A percentile compares a stretch with the other conserved stretches of the same genome.
Evolutionary conservation across 2,113 vertebrate genomes (phyloP).

Genomic region (Lagenorhynchus albirostris): DNA sequence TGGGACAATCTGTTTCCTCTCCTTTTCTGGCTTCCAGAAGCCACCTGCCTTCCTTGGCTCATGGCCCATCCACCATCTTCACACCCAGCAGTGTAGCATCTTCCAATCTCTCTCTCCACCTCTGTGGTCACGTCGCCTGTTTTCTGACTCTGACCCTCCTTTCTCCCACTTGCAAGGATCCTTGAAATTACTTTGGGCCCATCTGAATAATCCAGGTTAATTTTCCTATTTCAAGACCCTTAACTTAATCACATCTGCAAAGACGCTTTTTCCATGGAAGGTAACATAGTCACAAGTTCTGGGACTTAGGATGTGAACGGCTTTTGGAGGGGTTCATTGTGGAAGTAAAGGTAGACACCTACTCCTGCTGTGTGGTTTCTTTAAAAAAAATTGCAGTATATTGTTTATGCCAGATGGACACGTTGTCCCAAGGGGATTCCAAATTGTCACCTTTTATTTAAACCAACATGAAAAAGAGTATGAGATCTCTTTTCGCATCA

Average conservation of each 20-base stretch:
- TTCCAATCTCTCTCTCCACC: background rate
- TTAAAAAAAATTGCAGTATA: background rate
- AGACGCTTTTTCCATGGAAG: background rate
- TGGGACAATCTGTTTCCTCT: background rate
- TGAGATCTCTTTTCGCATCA: background rate
- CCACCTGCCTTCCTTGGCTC: background rate
- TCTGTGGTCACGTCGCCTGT: background rate
- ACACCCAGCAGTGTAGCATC: no score
- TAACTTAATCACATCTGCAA: no score
- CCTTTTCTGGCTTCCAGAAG: background rate
- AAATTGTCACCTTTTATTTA: background rate
- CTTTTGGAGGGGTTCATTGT: background rate
- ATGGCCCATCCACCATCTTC: rapidly evolving
- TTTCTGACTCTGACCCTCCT: background rate
- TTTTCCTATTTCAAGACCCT: background rate
- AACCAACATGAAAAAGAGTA: background rate
- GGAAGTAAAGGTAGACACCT: background rate
- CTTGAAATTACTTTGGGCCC: background rate
- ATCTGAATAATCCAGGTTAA: background rate
- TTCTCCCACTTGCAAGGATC: background rate
- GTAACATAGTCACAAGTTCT: background rate
- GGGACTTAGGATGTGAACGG: background rate
- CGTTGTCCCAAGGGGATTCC: background rate
- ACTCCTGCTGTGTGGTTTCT: background rate
- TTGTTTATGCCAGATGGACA: background rate